Evolutionary conservation across 2,888 invertebrate species (phyloP).

Genomic region (Deroplatys truncata): DNA sequence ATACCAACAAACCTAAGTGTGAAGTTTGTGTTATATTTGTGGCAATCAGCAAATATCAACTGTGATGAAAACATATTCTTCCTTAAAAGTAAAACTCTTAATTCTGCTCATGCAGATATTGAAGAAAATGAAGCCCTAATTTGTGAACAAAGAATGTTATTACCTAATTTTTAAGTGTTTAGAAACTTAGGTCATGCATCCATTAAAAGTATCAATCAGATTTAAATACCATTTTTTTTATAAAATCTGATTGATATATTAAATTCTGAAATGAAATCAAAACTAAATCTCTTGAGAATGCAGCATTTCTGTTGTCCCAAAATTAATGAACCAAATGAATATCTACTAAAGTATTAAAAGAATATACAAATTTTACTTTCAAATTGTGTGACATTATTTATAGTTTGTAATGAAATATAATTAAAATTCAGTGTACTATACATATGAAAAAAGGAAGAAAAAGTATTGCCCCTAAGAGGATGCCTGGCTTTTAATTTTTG

Average conservation of each 20-base stretch:
- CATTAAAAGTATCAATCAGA: not conserved
- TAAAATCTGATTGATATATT: not conserved
- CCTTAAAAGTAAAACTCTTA: not conserved
- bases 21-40: not conserved
- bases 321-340: not conserved
- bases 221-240: not conserved
- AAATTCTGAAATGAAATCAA: no score
- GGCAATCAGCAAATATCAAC: not conserved
- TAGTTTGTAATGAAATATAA: not conserved
- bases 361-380: not conserved
- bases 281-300: no score
- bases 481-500: not conserved
- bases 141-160: not conserved
- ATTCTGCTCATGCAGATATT: not conserved
- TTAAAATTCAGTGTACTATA: not conserved
- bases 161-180: slow-evolving; percentile 14
- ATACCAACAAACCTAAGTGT: not conserved
- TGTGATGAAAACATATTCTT: slow-evolving; percentile 15
- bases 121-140: not conserved
- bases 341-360: not conserved
- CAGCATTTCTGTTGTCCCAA: not conserved
- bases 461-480: not conserved
- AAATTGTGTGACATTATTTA: not conserved
- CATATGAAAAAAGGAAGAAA: no score
- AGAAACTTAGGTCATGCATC: not conserved